A percentile compares a stretch with the other conserved stretches of the same genome.
phyloP scores from a whole-genome alignment of 2,888 invertebrate species.

The Ferrisia virgata region DNA sequence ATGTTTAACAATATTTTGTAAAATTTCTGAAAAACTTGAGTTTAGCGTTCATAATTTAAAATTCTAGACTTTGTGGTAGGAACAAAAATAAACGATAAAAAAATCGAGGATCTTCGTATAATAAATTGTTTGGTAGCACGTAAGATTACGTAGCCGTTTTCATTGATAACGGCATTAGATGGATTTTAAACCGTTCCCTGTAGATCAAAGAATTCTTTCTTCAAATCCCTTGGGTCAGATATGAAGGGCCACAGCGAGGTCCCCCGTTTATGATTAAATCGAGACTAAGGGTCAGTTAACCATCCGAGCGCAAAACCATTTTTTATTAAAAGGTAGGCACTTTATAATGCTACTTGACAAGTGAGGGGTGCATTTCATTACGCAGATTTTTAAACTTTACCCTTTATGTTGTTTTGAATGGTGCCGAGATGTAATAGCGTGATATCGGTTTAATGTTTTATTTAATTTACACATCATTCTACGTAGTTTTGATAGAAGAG shows the following conservation, averaged over 20 bases:
- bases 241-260: background rate
- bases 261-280: constrained; percentile 41
- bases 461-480: constrained; percentile 18
- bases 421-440: constrained; percentile 26
- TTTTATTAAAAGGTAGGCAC: constrained; percentile 44
- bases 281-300: constrained; percentile 40
- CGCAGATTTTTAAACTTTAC: constrained; percentile 33
- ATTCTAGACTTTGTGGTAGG: background rate
- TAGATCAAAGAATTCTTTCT: constrained; percentile 21
- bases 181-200: constrained; percentile 37
- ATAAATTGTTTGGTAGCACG: constrained; percentile 17
- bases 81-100: background rate
- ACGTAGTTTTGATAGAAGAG: background rate
- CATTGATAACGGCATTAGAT: constrained; percentile 35
- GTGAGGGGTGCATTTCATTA: constrained; percentile 45
- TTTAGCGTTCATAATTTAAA: background rate
- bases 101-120: constrained; percentile 2
- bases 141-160: background rate
- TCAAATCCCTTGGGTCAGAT: constrained; percentile 39
- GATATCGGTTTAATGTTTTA: constrained; percentile 28
- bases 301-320: constrained; percentile 40
- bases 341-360: constrained; percentile 43
- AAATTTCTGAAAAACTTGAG: background rate
- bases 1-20: background rate
- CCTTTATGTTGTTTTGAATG: constrained; percentile 24